These are phyloP conservation scores for Cettia cetti DNA, from an alignment of 2,113 vertebrate genomes.

Conservation along the genomic window DNA sequence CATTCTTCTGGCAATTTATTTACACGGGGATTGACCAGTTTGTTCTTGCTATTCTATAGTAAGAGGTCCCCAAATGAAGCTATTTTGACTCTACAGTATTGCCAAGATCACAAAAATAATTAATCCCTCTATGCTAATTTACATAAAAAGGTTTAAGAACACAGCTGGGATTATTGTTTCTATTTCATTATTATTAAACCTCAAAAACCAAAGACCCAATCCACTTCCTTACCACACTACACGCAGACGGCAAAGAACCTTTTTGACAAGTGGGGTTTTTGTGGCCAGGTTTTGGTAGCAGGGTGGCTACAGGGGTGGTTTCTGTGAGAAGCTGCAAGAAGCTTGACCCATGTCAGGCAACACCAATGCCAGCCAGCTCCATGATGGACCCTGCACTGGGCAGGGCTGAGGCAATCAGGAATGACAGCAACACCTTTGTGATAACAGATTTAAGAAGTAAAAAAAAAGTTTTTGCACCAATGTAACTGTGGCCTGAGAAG, in stretches of 20 bases:
- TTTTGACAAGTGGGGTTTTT: neutral
- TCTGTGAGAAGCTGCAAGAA: neutral
- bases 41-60: neutral
- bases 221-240: rapidly evolving
- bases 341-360: neutral
- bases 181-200: neutral
- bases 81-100: neutral
- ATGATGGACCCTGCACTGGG: neutral
- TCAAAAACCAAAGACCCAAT: neutral
- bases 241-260: neutral
- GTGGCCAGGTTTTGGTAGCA: neutral
- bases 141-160: neutral
- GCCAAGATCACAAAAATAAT: neutral
- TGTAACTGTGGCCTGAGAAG: neutral
- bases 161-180: rapidly evolving
- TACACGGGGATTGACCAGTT: neutral
- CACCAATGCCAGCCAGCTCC: neutral
- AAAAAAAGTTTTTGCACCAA: neutral
- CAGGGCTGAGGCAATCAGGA: neutral
- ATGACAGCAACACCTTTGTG: neutral
- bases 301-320: neutral
- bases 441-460: neutral
- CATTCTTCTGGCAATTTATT: neutral
- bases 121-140: neutral
- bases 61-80: neutral